Percentiles rank a stretch among this genome's conserved stretches.
phyloP scores from a whole-genome alignment of 2,113 vertebrate species.

The Xiphias gladius region DNA sequence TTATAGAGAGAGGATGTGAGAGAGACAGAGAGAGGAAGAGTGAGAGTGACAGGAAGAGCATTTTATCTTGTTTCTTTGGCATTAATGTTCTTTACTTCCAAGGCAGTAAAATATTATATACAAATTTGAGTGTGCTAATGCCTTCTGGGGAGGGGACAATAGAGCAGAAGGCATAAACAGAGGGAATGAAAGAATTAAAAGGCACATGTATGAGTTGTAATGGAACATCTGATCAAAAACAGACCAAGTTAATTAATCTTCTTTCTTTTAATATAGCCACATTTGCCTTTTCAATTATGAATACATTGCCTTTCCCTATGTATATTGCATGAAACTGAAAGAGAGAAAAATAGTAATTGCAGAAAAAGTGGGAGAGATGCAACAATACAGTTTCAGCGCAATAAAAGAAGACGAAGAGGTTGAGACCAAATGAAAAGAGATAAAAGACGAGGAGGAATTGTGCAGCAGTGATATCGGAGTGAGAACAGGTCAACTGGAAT shows the following conservation, averaged over 20 bases:
- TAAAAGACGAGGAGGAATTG: slow-evolving; percentile 3
- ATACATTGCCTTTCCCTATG: too few species aligned
- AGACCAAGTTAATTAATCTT: background rate
- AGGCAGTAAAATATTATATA: slow-evolving; percentile 25
- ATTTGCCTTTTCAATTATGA: background rate
- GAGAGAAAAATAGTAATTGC: background rate
- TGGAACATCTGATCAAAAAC: background rate
- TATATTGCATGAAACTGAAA: background rate
- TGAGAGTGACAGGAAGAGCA: slow-evolving; percentile 19
- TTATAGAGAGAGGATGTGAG: background rate
- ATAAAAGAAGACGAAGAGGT: slow-evolving; percentile 1
- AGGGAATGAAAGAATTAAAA: background rate
- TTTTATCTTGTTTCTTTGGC: slow-evolving; percentile 16
- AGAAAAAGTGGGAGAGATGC: background rate
- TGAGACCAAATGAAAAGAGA: slow-evolving; percentile 10
- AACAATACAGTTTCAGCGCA: background rate
- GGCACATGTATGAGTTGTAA: background rate
- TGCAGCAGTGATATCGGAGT: background rate
- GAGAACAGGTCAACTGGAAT: slow-evolving; percentile 37
- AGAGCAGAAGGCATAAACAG: slow-evolving; percentile 2
- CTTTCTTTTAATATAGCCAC: background rate
- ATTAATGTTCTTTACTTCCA: slow-evolving; percentile 33
- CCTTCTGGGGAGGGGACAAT: background rate
- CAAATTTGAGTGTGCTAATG: slow-evolving; percentile 1
- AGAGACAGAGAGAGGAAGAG: background rate